Conservation (phyloP, 2,113 vertebrate species). For the Geococcyx californianus region DNA sequence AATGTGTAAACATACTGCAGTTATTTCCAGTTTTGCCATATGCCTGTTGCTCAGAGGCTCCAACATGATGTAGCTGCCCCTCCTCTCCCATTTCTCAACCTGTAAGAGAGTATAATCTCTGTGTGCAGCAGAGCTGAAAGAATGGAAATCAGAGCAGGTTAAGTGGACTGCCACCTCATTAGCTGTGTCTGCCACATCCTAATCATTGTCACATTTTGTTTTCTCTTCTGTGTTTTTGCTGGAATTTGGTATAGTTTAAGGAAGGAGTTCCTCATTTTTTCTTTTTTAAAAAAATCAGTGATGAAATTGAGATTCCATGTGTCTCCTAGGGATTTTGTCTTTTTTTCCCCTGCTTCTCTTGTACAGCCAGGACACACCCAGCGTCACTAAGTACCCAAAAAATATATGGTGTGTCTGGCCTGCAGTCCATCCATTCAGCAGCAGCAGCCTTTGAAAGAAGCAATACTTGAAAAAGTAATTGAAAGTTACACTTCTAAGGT, state of each 20-base stretch:
- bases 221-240: neutral
- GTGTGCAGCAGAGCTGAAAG: neutral
- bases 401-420: neutral
- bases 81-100: neutral
- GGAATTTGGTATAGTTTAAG: neutral
- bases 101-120: neutral
- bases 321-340: neutral
- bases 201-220: neutral
- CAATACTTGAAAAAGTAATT: neutral
- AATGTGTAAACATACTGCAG: neutral
- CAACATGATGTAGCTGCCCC: rapidly evolving
- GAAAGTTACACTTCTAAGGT: neutral
- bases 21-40: neutral
- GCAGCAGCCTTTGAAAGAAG: neutral
- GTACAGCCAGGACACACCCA: neutral
- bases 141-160: neutral
- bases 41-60: neutral
- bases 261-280: neutral
- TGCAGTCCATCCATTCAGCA: neutral
- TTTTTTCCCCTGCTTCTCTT: neutral
- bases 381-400: neutral
- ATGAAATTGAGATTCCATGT: neutral
- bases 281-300: neutral
- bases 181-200: neutral
- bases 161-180: neutral